Conservation (phyloP, 2,113 vertebrate genomes). For the Anser brachyrhynchus region DNA sequence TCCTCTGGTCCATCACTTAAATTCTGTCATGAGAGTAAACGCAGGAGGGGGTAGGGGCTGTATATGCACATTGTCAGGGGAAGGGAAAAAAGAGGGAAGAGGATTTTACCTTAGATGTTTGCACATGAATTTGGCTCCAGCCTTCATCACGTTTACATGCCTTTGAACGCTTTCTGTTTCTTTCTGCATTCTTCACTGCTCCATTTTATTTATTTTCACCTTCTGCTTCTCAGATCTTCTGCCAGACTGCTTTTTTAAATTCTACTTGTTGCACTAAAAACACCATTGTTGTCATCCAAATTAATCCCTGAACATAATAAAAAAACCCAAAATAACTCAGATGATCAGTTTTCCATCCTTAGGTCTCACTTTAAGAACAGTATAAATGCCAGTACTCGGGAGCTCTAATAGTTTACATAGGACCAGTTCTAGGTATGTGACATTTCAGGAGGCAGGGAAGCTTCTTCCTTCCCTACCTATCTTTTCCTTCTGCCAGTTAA, state of each 20-base stretch:
- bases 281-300: slow-evolving; percentile 64
- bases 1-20: neutral
- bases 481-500: neutral
- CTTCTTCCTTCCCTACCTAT: neutral
- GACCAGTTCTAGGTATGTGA: neutral
- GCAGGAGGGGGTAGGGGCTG: neutral
- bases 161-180: slow-evolving; percentile 68
- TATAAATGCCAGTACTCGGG: slow-evolving; percentile 26
- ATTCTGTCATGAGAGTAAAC: neutral
- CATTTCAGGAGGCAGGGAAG: neutral
- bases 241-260: slow-evolving; percentile 60
- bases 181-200: slow-evolving; percentile 63
- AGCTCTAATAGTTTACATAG: slow-evolving; percentile 37
- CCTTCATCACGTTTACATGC: neutral
- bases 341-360: slow-evolving; percentile 42
- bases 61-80: neutral
- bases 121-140: slow-evolving; percentile 43
- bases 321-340: slow-evolving; percentile 63
- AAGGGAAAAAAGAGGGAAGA: neutral
- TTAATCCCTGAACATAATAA: slow-evolving; percentile 57
- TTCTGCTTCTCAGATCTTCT: slow-evolving; percentile 57
- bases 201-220: slow-evolving; percentile 63
- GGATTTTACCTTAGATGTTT: slow-evolving; percentile 10
- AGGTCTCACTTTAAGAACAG: slow-evolving; percentile 28
- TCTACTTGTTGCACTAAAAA: slow-evolving; percentile 53